Conservation (phyloP, 2,888 invertebrate species). For the Netelia fuscicornis region DNA sequence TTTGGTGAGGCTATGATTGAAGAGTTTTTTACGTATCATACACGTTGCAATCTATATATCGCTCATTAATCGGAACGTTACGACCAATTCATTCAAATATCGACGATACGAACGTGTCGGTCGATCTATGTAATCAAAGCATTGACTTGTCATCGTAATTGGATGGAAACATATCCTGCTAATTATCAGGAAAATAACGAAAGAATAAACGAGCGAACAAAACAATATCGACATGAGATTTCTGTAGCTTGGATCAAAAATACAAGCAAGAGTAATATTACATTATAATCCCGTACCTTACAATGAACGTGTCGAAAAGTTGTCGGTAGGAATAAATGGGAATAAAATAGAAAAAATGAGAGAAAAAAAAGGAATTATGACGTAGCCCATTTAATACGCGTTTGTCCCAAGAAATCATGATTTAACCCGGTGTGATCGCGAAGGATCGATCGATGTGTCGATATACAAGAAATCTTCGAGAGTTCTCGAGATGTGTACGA, state of each 20-base stretch:
- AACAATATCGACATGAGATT: too few relatives aligned
- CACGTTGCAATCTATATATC: background rate
- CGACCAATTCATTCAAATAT: background rate
- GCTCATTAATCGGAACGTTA: background rate
- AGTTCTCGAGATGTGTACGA: background rate
- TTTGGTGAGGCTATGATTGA: background rate
- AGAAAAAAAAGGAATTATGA: too few relatives aligned
- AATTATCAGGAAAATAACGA: background rate
- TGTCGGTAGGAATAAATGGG: too few relatives aligned
- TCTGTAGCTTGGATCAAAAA: too few relatives aligned
- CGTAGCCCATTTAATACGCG: too few relatives aligned
- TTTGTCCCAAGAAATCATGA: too few relatives aligned
- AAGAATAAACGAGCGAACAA: too few relatives aligned
- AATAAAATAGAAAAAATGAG: too few relatives aligned
- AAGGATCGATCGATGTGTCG: background rate
- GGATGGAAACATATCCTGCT: background rate
- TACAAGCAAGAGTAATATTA: too few relatives aligned
- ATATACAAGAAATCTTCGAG: background rate
- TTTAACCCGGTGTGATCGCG: background rate
- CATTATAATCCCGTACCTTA: too few relatives aligned
- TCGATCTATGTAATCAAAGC: constrained; percentile 36
- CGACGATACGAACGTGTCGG: constrained; percentile 3
- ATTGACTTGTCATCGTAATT: constrained; percentile 28
- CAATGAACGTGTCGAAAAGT: too few relatives aligned
- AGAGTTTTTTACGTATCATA: background rate